phyloP scores from a whole-genome alignment of 2,113 vertebrate genomes.

The Ivindomyrus marchei region DNA sequence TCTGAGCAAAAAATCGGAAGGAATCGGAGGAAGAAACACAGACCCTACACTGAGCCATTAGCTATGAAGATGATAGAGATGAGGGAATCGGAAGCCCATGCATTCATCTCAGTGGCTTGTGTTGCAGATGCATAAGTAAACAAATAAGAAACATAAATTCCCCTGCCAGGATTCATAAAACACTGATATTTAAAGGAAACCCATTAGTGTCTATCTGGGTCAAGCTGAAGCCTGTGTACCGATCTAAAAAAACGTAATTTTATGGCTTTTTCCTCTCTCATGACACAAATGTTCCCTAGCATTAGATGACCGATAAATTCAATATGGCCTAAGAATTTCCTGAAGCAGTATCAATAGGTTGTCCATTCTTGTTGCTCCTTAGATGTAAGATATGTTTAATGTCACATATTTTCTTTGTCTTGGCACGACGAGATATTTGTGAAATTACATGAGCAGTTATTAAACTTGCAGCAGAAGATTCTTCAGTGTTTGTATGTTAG shows the following conservation, averaged over 20 bases:
- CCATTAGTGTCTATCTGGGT: slow-evolving; percentile 2
- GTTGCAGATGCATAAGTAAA: neutral
- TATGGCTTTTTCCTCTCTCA: slow-evolving; percentile 2
- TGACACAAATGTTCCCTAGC: slow-evolving; percentile 1
- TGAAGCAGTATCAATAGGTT: slow-evolving; percentile 6
- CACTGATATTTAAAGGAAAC: neutral
- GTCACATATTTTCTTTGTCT: neutral
- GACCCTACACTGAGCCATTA: neutral
- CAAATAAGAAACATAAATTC: neutral
- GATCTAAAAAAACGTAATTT: neutral
- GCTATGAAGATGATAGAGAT: neutral
- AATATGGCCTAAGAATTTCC: neutral
- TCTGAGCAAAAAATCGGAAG: no score
- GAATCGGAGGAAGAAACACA: no score
- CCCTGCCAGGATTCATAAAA: neutral
- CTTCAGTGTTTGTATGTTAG: no score
- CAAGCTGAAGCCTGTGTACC: neutral
- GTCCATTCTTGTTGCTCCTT: neutral
- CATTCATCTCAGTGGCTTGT: neutral
- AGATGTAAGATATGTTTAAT: neutral
- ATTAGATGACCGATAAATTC: neutral
- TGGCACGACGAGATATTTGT: neutral
- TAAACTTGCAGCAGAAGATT: neutral
- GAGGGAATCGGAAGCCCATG: neutral
- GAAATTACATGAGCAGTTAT: neutral